Conservation (phyloP, 53 echinoderm and acorn worm species). For the Echinometra lucunter region DNA sequence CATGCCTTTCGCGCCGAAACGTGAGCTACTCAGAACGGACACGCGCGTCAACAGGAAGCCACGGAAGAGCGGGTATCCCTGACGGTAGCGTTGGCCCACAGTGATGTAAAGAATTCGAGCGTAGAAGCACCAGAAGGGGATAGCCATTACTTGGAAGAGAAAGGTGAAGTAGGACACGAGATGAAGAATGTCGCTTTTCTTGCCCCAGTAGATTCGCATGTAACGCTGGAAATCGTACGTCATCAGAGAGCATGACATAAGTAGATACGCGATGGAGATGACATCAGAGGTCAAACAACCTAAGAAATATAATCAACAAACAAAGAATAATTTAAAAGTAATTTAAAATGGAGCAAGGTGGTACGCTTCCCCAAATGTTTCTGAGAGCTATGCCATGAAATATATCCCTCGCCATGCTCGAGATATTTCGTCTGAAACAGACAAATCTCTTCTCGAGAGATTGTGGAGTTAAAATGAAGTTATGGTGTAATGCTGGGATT, state of each 20-base stretch:
- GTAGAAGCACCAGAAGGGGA: conserved; percentile 70
- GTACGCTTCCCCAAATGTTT: too few species aligned
- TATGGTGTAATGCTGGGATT: too few species aligned
- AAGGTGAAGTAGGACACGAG: conserved; percentile 81
- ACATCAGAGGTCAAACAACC: conserved; percentile 22
- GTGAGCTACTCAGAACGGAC: neutral
- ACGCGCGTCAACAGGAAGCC: neutral
- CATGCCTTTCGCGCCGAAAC: conserved; percentile 7
- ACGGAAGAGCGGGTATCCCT: conserved; percentile 10
- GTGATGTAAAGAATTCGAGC: conserved; percentile 30
- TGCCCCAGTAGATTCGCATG: conserved; percentile 70
- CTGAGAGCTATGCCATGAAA: too few species aligned
- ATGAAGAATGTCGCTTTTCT: conserved; percentile 49
- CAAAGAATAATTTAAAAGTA: neutral
- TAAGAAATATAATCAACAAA: neutral
- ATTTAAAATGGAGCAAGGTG: too few species aligned
- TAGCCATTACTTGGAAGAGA: conserved; percentile 73
- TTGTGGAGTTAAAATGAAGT: too few species aligned
- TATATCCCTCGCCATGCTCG: too few species aligned
- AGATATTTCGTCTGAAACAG: too few species aligned
- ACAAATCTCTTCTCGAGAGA: too few species aligned
- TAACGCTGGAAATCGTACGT: conserved; percentile 72
- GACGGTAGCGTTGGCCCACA: neutral
- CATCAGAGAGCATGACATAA: conserved; percentile 57
- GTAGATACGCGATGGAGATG: conserved; percentile 57